These are phyloP conservation scores for Euclidia mi DNA, from an alignment of 2,888 invertebrate genomes.

Conservation along the genomic window DNA sequence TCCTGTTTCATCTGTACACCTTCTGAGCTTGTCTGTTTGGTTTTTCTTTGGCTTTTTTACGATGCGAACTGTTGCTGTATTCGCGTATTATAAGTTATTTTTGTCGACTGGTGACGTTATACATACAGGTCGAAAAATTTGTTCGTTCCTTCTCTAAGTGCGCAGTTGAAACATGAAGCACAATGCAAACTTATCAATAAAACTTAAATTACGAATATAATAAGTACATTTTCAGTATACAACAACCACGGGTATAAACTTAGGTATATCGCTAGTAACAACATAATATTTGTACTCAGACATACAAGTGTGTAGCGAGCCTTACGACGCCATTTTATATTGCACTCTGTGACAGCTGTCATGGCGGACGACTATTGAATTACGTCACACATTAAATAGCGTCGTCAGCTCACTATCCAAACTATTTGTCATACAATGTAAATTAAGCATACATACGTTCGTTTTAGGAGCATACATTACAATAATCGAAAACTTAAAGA, in stretches of 20 bases:
- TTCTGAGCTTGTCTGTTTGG: no score
- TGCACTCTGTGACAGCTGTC: no score
- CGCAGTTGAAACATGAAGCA: constrained; percentile 12
- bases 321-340: no score
- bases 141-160: not conserved
- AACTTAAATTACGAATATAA: constrained; percentile 27
- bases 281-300: not conserved
- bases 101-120: not conserved
- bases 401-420: no score
- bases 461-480: not conserved
- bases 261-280: not conserved
- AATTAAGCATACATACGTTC: no score
- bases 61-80: no score
- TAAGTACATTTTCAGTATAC: constrained; percentile 34
- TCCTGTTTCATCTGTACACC: constrained; percentile 11
- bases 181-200: constrained; percentile 6
- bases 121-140: no score
- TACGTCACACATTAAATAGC: no score
- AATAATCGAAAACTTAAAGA: not conserved
- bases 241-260: constrained; percentile 30
- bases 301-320: not conserved
- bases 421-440: no score
- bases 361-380: no score
- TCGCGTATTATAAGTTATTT: no score
- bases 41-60: no score